Evolutionary conservation across 2,797 vertebrate genomes (phyloP), one percentile per base, ranked within the genome.

Genomic region (Tokudaia tokunoshimensis): DNA sequence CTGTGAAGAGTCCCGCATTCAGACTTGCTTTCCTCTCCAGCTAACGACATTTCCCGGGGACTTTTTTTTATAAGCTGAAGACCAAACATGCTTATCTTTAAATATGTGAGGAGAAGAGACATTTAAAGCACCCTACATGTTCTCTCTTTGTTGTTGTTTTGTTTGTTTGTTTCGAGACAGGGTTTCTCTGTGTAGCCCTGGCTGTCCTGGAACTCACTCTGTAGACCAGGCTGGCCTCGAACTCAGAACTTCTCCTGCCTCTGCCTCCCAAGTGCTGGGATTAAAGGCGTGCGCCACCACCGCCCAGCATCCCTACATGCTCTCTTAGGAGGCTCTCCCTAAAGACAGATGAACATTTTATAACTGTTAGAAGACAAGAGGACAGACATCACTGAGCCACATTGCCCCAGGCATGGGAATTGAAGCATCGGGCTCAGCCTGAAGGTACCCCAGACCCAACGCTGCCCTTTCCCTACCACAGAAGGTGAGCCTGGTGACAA

Each of bases 1-100:
- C 55, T 29, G n/a, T 75, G 34, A 29, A 26, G 57, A 80, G 65
- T 93, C 59, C 61, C 20, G 31, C 13, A 1, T 57, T 63, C 57
- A 79, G 70, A 83, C 34, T 20, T 2, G 1, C 20, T 57, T 83
- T 90, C 84, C 94, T 89, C 59, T 84, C 55, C 47, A 89, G 65
- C 31, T 87, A 61, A 91, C 14, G 41, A 91, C 59, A 55, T 78
- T 55, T 87, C 59, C 47, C 92, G 74, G 88, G 41, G 59, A 89
- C 7, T 84, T 87, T 81, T 81, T 15, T 52, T 3, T 20, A 63
- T 59, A 78, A 78, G 20, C 17, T 61, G 70, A 70, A 67, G 37
- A 22, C 12, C 70, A 82, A 72, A 84, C 76, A 88, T 76, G 89
- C 78, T 72, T 92, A 31, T 70, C 52, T 94, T 86, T 90, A 92